A percentile compares a stretch with the other conserved stretches of the same genome.
Conservation (phyloP, 2,888 invertebrate genomes). For the Drosophila tripunctata region DNA sequence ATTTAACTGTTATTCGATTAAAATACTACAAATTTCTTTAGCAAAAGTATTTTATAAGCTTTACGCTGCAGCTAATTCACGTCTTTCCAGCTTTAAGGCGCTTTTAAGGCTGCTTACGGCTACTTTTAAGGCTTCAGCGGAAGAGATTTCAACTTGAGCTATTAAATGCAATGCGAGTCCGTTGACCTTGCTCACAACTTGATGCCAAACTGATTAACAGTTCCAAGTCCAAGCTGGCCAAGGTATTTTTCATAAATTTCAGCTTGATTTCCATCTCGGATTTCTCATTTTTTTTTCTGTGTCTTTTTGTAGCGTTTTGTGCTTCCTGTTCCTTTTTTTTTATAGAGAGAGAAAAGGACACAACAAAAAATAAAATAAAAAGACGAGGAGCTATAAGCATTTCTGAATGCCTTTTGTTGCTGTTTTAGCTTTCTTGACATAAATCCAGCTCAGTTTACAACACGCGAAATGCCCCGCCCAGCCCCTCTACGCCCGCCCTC, state of each 20-base stretch:
- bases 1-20: too few relatives aligned
- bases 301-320: constrained; percentile 31
- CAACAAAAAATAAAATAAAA: constrained; percentile 7
- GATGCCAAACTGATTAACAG: constrained; percentile 30
- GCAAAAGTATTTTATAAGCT: too few relatives aligned
- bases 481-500: neutral
- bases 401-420: constrained; percentile 59
- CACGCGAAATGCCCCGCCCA: constrained; percentile 26
- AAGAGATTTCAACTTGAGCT: neutral
- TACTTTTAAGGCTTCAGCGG: too few relatives aligned
- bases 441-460: constrained; percentile 74
- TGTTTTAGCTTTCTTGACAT: constrained; percentile 71
- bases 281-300: neutral
- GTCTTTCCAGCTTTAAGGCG: neutral
- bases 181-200: constrained; percentile 21
- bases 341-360: too few relatives aligned
- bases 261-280: neutral
- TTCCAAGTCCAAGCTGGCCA: constrained; percentile 9
- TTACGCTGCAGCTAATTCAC: too few relatives aligned
- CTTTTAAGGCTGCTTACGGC: constrained; percentile 16
- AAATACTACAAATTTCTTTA: too few relatives aligned
- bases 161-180: constrained; percentile 11
- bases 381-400: constrained; percentile 39
- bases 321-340: constrained; percentile 40
- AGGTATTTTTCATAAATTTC: constrained; percentile 10